Evolutionary conservation across 2,797 vertebrate genomes (phyloP).

Genomic region (Pristis pectinata): DNA sequence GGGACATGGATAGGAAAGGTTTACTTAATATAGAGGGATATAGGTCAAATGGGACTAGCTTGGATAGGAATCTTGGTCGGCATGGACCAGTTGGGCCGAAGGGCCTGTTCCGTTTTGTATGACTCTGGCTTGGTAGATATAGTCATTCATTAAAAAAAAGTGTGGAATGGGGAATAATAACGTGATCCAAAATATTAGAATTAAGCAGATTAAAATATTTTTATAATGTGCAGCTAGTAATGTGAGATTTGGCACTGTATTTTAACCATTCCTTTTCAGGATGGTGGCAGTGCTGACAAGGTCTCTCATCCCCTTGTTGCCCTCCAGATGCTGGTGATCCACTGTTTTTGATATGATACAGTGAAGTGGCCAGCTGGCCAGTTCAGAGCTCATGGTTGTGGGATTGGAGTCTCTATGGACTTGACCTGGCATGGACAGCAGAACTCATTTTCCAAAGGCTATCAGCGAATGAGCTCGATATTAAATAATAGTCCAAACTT

Average conservation of each 20-base stretch:
- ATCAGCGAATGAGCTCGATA: background rate
- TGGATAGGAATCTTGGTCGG: no score
- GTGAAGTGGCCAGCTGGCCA: background rate
- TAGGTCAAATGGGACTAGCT: no score
- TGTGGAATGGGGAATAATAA: background rate
- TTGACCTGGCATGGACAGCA: background rate
- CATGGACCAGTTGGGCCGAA: no score
- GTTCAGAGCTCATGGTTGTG: background rate
- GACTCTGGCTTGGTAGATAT: no score
- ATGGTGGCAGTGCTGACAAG: background rate
- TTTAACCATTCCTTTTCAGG: background rate
- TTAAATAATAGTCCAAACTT: background rate
- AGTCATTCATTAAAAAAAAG: background rate
- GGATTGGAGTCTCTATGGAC: background rate
- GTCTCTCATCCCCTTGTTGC: background rate
- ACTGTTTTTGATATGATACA: background rate
- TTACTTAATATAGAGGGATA: no score
- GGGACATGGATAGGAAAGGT: no score
- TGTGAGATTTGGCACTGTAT: background rate
- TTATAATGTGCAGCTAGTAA: background rate
- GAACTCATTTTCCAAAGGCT: background rate
- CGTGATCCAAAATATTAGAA: background rate
- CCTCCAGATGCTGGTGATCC: background rate
- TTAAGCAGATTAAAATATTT: background rate
- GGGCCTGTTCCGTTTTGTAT: no score